Evolutionary conservation across 2,113 vertebrate species (phyloP).

Genomic region (Rhizomys pruinosus): DNA sequence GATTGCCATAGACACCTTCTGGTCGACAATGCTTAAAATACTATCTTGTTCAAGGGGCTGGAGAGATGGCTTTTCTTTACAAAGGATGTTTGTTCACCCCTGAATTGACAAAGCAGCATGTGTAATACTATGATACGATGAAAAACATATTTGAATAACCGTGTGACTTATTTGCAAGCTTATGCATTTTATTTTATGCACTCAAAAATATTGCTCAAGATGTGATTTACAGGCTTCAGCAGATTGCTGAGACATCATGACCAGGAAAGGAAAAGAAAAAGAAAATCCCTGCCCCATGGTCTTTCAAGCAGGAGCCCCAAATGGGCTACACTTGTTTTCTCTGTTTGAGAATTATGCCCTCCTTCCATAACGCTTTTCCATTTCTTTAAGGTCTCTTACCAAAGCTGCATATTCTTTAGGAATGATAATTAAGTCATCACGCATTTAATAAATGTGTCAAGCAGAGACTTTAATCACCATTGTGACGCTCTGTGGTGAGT

Average conservation of each 20-base stretch:
- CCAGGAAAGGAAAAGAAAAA: neutral
- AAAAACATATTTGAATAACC: neutral
- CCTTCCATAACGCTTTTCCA: neutral
- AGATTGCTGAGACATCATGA: neutral
- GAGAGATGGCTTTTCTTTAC: no score
- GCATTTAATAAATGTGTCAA: neutral
- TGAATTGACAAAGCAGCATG: neutral
- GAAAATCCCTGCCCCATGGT: accelerated
- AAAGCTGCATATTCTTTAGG: neutral
- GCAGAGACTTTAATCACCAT: neutral
- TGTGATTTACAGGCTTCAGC: neutral
- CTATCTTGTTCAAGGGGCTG: no score
- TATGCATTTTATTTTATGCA: neutral
- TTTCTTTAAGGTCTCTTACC: neutral
- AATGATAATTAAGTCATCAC: neutral
- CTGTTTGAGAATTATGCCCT: neutral
- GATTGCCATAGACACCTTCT: neutral
- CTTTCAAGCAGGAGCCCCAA: neutral
- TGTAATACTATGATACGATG: neutral
- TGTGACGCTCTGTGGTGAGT: neutral
- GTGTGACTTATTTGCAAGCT: neutral
- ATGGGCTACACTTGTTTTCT: neutral
- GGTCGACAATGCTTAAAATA: neutral
- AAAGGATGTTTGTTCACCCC: neutral
- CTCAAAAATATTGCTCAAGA: constrained; percentile 3